Conservation (phyloP, 2,888 invertebrate genomes). For the Hirudinaria manillensis region DNA sequence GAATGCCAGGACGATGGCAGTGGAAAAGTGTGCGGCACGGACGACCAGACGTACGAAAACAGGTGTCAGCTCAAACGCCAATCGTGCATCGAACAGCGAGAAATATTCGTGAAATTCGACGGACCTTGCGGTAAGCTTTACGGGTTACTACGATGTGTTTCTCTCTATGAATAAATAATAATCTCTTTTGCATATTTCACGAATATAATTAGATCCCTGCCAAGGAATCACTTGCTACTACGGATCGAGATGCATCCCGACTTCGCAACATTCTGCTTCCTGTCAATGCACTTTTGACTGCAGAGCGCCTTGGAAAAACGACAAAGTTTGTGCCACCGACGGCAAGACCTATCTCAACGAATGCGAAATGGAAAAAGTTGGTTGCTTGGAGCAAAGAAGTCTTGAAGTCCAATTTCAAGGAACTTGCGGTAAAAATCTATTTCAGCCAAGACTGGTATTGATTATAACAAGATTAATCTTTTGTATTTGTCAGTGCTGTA, state of each 20-base stretch:
- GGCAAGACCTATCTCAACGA: slow-evolving; percentile 4
- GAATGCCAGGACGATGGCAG: not conserved
- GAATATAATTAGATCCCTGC: slow-evolving; percentile 11
- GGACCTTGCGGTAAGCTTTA: slow-evolving; percentile 16
- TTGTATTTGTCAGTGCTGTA: too few species aligned
- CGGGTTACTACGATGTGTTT: too few species aligned
- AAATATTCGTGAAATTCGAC: not conserved
- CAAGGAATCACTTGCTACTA: slow-evolving; percentile 4
- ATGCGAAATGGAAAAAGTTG: slow-evolving; percentile 6
- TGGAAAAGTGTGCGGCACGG: slow-evolving; percentile 14
- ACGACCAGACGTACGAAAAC: slow-evolving; percentile 4
- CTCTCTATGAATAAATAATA: too few species aligned
- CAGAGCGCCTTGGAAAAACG: too few species aligned
- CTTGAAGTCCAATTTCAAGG: not conserved
- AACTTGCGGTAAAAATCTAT: slow-evolving; percentile 10
- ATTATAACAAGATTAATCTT: not conserved
- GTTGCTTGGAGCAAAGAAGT: not conserved
- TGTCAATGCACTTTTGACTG: slow-evolving; percentile 22
- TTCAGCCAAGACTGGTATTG: not conserved
- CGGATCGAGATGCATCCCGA: slow-evolving; percentile 15
- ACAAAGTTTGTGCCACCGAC: not conserved
- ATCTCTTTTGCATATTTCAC: not conserved
- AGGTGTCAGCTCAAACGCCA: not conserved
- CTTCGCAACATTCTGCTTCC: not conserved
- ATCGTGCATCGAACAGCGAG: not conserved